A percentile compares a stretch with the other conserved stretches of the same genome.
phyloP scores from a whole-genome alignment of 2,113 vertebrate species.

The Spea bombifrons region DNA sequence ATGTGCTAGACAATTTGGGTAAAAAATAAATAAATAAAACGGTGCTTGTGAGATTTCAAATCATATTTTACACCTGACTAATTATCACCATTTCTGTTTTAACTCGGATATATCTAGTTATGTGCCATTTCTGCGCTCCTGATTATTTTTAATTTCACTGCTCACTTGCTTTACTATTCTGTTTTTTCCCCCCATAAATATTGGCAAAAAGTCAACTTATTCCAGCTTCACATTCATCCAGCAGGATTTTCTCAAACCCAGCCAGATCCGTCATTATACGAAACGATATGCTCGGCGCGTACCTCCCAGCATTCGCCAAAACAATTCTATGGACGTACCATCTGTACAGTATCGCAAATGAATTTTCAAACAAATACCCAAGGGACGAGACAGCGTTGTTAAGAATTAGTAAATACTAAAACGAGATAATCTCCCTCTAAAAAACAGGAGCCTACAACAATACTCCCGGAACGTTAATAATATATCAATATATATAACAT shows the following conservation, averaged over 20 bases:
- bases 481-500: conserved; percentile 52
- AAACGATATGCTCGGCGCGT: conserved; percentile 5
- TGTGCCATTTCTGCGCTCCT: neutral
- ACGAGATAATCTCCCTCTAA: conserved; percentile 49
- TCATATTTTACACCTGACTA: too few species aligned
- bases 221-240: conserved; percentile 7
- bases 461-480: conserved; percentile 46
- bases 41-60: too few species aligned
- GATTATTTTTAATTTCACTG: neutral
- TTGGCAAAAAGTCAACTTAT: neutral
- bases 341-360: conserved; percentile 45
- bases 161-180: neutral
- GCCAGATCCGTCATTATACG: conserved; percentile 46
- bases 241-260: conserved; percentile 22
- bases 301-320: conserved; percentile 35
- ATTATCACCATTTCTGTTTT: too few species aligned
- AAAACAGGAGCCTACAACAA: conserved; percentile 31
- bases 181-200: conserved; percentile 1
- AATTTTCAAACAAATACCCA: conserved; percentile 46
- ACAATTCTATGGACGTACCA: conserved; percentile 33
- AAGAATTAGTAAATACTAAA: conserved; percentile 42
- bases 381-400: conserved; percentile 44
- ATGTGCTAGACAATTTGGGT: too few species aligned
- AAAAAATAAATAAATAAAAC: too few species aligned
- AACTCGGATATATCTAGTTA: neutral